Base-by-base conservation (phyloP, 2,113 vertebrate species). In the Leucopsar rothschildi region DNA sequence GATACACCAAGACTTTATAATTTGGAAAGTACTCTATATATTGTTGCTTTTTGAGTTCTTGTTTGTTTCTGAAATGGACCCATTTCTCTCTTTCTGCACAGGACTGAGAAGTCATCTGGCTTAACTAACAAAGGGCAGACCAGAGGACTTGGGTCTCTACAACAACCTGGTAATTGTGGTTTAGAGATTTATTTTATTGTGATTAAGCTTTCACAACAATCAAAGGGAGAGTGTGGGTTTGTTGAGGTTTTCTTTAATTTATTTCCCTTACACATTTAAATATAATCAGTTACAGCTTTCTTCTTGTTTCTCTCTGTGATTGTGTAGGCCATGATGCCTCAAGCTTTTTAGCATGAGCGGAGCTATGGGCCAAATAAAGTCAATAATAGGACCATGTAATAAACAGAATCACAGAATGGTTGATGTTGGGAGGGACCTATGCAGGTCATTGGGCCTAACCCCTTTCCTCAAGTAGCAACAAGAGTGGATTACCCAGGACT, bases 51-150 rank as follows among this genome's bases (percentile, higher is more conserved):
- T 69, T n/a, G 47, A 64, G 7, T 66, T 85, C 45, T 76, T 56
- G 27, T 78, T 90, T 80, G 29, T 76, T 95, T 90, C 70, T 92
- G 63, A 91, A 89, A 76, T 64, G 16, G 50, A 82, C 66, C 12
- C 23, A 65, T 82, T 29, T 87, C 82, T 94, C 31, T 61, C 89
- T 86, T 80, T 82, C 59, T 92, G 28, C 47, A 53, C 93, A 99
- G 99, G 93, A 88, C 96, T 42, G 99, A 99, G 92, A 99, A 98
- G 96, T 97, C 97, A 28, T 98, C 98, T 88, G 88, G 90, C 8
- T 86, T 98, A 94, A 90, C 77, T 96, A 98, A 83, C 97, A 98
- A 99, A 97, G 97, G 98, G 63, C 97, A 98, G 76, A 96, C 97
- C 2, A 98, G 98, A 96, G 98, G 98, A 94, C 97, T 97, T 25